phyloP scores from a whole-genome alignment of 2,888 invertebrate species.

The Clitarchus hookeri region DNA sequence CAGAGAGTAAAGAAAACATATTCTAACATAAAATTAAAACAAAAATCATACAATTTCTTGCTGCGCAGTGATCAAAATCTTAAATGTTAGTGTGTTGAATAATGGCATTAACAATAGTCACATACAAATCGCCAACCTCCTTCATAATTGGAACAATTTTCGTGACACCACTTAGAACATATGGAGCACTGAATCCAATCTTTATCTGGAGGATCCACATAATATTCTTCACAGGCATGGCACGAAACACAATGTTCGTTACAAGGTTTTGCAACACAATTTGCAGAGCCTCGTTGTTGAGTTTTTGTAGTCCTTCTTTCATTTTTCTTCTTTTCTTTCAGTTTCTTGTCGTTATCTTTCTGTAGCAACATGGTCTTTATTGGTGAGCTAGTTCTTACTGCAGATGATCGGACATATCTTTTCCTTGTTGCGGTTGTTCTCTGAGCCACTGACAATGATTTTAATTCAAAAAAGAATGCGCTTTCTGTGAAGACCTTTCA shows the following conservation, averaged over 20 bases:
- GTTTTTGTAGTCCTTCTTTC: background rate
- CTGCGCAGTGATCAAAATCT: no score
- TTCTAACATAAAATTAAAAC: no score
- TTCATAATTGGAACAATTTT: background rate
- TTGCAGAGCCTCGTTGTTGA: background rate
- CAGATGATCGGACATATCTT: background rate
- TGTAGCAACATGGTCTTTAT: background rate
- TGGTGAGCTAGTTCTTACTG: background rate
- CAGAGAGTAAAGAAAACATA: no score
- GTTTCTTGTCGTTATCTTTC: background rate
- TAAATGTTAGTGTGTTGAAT: no score
- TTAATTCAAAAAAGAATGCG: background rate
- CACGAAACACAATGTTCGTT: background rate
- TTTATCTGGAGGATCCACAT: background rate
- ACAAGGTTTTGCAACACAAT: no score
- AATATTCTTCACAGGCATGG: background rate
- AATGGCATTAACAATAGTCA: no score
- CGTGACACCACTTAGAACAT: background rate
- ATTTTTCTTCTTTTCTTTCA: background rate
- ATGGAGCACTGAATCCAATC: background rate
- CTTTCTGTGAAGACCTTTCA: background rate
- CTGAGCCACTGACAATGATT: background rate
- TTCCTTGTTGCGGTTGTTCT: background rate
- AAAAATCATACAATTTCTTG: no score
- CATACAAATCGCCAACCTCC: no score